Percentiles rank a stretch among this genome's conserved stretches.
These are phyloP conservation scores for Eristalinus sepulchralis DNA, from an alignment of 2,888 invertebrate species.

Conservation along the genomic window DNA sequence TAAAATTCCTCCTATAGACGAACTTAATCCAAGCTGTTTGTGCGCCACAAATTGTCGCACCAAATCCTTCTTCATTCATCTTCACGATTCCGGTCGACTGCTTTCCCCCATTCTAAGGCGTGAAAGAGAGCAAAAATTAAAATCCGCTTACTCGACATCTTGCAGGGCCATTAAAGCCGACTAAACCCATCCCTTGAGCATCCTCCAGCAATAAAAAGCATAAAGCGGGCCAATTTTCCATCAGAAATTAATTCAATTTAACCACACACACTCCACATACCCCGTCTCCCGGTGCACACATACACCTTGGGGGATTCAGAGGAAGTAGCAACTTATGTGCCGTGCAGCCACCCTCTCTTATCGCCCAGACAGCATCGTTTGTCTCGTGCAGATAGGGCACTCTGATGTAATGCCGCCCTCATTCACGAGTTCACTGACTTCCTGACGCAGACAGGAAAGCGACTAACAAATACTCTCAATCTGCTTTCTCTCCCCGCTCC, in stretches of 20 bases:
- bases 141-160: conserved; percentile 54
- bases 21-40: not conserved
- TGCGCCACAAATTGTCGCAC: not conserved
- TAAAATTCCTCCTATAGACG: not conserved
- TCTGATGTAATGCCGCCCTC: conserved; percentile 6
- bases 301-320: conserved; percentile 1
- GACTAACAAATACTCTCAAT: not conserved
- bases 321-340: conserved; percentile 40
- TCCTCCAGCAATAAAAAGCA: conserved; percentile 7
- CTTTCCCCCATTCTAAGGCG: not conserved
- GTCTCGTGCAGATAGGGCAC: conserved; percentile 37
- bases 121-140: conserved; percentile 34
- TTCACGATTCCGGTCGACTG: not conserved
- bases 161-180: conserved; percentile 53
- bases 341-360: conserved; percentile 26
- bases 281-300: too few relatives aligned
- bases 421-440: conserved; percentile 58
- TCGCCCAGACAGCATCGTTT: conserved; percentile 56
- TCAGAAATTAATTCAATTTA: conserved; percentile 67
- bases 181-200: conserved; percentile 25
- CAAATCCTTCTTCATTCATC: conserved; percentile 3
- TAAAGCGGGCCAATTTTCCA: conserved; percentile 51
- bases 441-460: conserved; percentile 2
- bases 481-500: conserved; percentile 22
- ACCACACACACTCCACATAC: conserved; percentile 27